Evolutionary conservation across 2,888 invertebrate species (phyloP), one percentile per base, ranked within the genome.

Genomic region (Philopedon plagiatum): DNA sequence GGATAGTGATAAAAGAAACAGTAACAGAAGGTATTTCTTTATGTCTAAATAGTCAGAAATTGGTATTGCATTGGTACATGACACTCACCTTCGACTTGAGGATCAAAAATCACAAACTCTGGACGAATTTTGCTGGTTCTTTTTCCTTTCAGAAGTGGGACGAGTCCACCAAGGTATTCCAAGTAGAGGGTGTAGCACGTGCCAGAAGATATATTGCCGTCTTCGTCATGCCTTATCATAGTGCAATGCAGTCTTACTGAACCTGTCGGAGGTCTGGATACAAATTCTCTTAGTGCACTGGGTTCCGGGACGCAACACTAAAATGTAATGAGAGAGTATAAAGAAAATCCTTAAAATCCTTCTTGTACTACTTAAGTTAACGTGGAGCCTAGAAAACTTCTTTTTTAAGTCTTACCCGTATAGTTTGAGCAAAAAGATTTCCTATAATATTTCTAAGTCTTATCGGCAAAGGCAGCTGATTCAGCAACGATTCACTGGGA

Each of bases 61-160:
- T 37, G 34, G 11, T n/a, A n/a, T n/a, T n/a, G n/a, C n/a, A n/a
- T n/a, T n/a, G n/a, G n/a, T n/a, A n/a, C 19, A 5, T 62, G 26
- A 8, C 5, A 18, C 57, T 70, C 80, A 90, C 94, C 94, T 87
- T 93, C 93, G 39, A 90, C 90, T 86, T 96, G 95, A 1, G 96
- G 96, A 86, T 97, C 96, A 83, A 95, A 97, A 81, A 99, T 98
- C 68, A 99, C 96, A 86, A 99, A 99, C 86, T 99, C 99, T 0
- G 99, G 99, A 65, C 98, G 90, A 76, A 99, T 94, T 87, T 98
- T 98, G 85, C 98, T 98, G 72, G 96, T 97, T 73, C 98, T 88
- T 80, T 97, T 94, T 19, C 98, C 99, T 84, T 98, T 97, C 11
- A 99, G 89, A 64, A 99, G 88, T 0, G 99, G 99, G 76, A 99